These are phyloP conservation scores for Montipora foliosa DNA, from an alignment of 64 coral and sea anemone genomes.

Conservation along the genomic window DNA sequence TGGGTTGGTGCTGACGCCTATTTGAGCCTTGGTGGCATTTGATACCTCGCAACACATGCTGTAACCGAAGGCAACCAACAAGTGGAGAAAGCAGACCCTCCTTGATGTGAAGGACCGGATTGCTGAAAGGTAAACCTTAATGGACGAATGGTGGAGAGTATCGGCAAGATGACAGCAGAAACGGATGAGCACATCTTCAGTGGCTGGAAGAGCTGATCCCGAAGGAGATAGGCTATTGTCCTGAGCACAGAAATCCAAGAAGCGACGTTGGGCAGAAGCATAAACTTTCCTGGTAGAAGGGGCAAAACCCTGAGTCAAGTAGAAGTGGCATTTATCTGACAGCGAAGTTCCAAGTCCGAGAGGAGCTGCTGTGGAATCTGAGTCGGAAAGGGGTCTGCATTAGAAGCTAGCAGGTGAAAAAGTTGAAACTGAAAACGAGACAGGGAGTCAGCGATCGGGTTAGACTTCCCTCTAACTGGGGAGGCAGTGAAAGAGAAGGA, in stretches of 20 bases:
- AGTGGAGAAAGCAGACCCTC: neutral
- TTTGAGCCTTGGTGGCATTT: neutral
- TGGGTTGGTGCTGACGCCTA: neutral
- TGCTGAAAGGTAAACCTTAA: too few relatives aligned
- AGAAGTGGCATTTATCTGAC: too few relatives aligned
- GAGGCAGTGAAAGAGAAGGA: conserved; percentile 4
- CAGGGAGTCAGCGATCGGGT: neutral
- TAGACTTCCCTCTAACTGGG: neutral
- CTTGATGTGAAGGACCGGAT: neutral
- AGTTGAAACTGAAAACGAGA: neutral
- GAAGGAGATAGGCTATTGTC: neutral
- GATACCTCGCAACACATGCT: neutral
- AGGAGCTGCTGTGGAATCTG: too few relatives aligned
- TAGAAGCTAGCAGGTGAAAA: neutral
- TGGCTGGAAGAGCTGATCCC: neutral
- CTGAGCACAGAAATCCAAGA: neutral
- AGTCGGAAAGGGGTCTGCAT: neutral
- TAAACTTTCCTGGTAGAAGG: too few relatives aligned
- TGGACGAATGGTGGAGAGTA: neutral
- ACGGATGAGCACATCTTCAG: neutral
- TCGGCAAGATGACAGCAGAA: neutral
- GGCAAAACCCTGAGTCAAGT: too few relatives aligned
- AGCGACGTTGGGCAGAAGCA: too few relatives aligned
- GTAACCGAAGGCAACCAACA: neutral
- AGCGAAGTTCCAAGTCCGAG: too few relatives aligned